Conservation (phyloP, 2,888 invertebrate genomes). For the Tipula unca region DNA sequence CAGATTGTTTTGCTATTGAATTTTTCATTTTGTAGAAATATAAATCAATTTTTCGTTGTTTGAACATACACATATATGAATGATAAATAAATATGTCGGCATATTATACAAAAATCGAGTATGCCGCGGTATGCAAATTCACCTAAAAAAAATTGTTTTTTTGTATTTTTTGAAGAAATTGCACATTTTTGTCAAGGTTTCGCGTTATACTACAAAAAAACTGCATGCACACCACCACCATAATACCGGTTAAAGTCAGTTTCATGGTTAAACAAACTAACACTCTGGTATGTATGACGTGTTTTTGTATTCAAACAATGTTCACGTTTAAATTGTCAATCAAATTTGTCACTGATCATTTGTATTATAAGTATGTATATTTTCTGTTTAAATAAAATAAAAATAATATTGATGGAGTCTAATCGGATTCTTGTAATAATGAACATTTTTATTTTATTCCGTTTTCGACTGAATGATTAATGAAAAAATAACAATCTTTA, state of each 20-base stretch:
- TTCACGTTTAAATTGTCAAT: background rate
- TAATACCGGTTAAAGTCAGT: background rate
- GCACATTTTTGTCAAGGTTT: background rate
- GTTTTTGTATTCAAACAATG: background rate
- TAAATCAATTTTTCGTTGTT: background rate
- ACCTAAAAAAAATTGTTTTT: background rate
- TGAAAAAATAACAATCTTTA: background rate
- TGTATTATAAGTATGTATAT: too few species aligned
- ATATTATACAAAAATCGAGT: background rate
- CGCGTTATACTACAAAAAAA: background rate
- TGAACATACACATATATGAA: background rate
- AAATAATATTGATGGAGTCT: background rate
- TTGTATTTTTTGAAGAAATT: background rate
- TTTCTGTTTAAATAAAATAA: background rate
- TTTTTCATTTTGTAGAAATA: background rate
- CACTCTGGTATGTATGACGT: background rate
- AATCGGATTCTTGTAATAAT: background rate
- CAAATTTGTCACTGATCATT: background rate
- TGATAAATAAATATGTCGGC: background rate
- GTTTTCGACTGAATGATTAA: background rate
- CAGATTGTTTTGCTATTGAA: background rate
- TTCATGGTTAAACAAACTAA: constrained; percentile 8
- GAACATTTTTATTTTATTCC: background rate
- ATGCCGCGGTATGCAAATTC: background rate
- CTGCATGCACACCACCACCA: background rate